These are phyloP conservation scores for Cynopterus brachyotis DNA, from an alignment of 2,113 vertebrate species.

Conservation along the genomic window DNA sequence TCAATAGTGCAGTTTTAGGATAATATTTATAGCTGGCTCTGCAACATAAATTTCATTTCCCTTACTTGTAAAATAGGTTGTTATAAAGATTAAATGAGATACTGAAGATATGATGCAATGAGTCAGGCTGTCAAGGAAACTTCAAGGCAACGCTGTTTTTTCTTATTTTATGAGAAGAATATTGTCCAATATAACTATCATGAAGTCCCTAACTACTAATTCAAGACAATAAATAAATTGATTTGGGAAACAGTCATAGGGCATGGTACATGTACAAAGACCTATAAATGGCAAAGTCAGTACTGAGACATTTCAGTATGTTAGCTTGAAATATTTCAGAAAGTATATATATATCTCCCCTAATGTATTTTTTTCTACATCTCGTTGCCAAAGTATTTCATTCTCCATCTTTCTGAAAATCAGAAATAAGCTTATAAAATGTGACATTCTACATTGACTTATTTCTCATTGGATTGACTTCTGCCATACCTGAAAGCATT, in stretches of 20 bases:
- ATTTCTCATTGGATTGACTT: slow-evolving; percentile 78
- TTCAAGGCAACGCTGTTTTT: neutral
- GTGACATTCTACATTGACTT: slow-evolving; percentile 60
- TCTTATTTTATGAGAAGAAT: neutral
- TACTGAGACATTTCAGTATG: slow-evolving; percentile 44
- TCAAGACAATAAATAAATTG: neutral
- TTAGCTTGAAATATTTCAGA: slow-evolving; percentile 36
- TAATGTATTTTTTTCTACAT: slow-evolving; percentile 35
- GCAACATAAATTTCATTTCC: slow-evolving; percentile 1
- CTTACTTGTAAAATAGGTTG: slow-evolving; percentile 1
- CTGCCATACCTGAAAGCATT: slow-evolving; percentile 83
- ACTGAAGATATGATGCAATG: neutral
- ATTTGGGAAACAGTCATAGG: neutral
- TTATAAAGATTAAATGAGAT: slow-evolving; percentile 7
- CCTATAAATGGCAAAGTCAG: neutral
- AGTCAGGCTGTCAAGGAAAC: neutral
- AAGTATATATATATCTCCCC: neutral
- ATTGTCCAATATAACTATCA: neutral
- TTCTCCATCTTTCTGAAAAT: slow-evolving; percentile 74
- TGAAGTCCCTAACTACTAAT: neutral
- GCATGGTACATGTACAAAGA: neutral
- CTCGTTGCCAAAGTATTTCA: slow-evolving; percentile 65
- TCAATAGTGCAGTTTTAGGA: neutral
- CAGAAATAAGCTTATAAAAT: slow-evolving; percentile 68
- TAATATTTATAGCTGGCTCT: neutral